phyloP scores from a whole-genome alignment of 2,888 invertebrate genomes.

The Corythucha ciliata region DNA sequence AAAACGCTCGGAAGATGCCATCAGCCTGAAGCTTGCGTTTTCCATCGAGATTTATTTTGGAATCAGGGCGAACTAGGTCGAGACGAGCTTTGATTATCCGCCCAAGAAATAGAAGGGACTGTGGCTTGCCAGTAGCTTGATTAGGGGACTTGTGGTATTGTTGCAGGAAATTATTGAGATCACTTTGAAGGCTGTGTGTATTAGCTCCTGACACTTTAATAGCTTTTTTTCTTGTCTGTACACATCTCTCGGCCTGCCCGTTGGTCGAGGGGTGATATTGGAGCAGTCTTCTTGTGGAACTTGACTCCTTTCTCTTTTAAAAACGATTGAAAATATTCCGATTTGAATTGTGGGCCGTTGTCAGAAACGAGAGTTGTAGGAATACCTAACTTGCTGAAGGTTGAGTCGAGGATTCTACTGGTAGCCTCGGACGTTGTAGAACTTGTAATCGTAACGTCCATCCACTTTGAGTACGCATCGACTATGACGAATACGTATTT shows the following conservation, averaged over 20 bases:
- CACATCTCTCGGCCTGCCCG: constrained; percentile 19
- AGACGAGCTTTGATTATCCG: constrained; percentile 4
- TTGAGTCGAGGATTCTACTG: constrained; percentile 4
- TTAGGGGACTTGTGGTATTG: constrained; percentile 15
- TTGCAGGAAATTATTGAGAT: constrained; percentile 5
- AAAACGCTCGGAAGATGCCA: neutral
- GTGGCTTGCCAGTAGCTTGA: constrained; percentile 12
- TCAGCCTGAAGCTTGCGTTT: neutral
- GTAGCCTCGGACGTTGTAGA: constrained; percentile 13
- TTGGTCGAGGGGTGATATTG: constrained; percentile 24
- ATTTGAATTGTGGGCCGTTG: constrained; percentile 20
- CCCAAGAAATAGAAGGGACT: constrained; percentile 4
- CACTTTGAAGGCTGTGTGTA: constrained; percentile 3
- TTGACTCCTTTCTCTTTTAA: constrained; percentile 6
- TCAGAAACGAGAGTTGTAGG: constrained; percentile 20
- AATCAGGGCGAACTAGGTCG: constrained; percentile 5
- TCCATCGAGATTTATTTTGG: neutral
- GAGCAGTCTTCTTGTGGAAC: constrained; percentile 19
- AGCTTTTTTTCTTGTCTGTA: constrained; percentile 21
- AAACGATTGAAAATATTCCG: constrained; percentile 11
- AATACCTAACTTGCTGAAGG: constrained; percentile 14
- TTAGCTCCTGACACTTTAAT: constrained; percentile 6
- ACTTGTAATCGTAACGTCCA: constrained; percentile 15
- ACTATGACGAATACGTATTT: constrained; percentile 21
- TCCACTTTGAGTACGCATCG: constrained; percentile 21